These are phyloP conservation scores for Enteromius argenteus DNA, from an alignment of 2,797 vertebrate species.

Conservation along the genomic window DNA sequence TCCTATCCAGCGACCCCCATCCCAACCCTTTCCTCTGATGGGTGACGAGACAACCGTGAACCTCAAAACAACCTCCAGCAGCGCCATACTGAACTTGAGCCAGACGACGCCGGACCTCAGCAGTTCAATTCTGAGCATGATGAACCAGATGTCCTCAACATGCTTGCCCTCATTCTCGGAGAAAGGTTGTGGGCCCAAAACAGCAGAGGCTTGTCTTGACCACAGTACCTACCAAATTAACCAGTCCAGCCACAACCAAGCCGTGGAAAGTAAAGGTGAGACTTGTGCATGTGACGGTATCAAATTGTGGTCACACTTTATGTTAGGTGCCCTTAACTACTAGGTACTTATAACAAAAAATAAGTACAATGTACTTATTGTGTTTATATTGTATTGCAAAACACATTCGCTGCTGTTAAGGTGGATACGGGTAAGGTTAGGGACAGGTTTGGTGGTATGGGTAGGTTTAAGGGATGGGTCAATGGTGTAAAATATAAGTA, in stretches of 20 bases:
- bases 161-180: conserved; percentile 56
- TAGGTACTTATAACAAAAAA: too few species aligned
- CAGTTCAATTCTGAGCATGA: conserved; percentile 65
- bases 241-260: conserved; percentile 64
- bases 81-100: conserved; percentile 57
- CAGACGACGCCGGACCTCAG: conserved; percentile 44
- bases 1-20: conserved; percentile 36
- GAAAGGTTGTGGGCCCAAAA: conserved; percentile 66
- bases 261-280: conserved; percentile 65
- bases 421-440: too few species aligned
- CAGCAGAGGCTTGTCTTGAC: conserved; percentile 61
- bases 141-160: conserved; percentile 65
- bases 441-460: too few species aligned
- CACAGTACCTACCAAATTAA: conserved; percentile 68
- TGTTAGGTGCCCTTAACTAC: too few species aligned
- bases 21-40: conserved; percentile 53
- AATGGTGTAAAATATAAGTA: too few species aligned
- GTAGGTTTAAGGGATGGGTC: too few species aligned
- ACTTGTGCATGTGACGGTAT: not conserved
- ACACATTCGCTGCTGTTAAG: too few species aligned
- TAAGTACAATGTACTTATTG: too few species aligned
- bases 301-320: too few species aligned
- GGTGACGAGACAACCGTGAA: conserved; percentile 53
- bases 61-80: conserved; percentile 61
- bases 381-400: too few species aligned